Percentiles rank a stretch among this genome's conserved stretches.
These are phyloP conservation scores for Tringa solitaria DNA, from an alignment of 2,113 vertebrate species.

Conservation along the genomic window DNA sequence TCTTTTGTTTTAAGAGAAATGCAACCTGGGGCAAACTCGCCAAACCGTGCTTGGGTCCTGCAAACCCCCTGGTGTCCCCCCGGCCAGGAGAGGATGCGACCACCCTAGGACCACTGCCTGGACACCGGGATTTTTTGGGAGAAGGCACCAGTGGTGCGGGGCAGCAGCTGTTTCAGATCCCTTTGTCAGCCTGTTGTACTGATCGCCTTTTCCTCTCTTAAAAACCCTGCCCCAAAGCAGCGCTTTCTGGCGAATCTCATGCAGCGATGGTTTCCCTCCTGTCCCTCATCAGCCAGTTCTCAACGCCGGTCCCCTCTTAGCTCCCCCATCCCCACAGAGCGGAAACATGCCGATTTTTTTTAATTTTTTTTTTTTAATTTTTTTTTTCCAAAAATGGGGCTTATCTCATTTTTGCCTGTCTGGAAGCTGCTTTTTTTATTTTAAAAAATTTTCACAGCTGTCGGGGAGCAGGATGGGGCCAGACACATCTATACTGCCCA, in stretches of 20 bases:
- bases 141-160: rapidly evolving
- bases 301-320: rapidly evolving
- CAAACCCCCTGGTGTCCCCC: background rate
- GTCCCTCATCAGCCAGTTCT: background rate
- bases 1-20: constrained; percentile 14
- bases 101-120: rapidly evolving
- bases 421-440: background rate
- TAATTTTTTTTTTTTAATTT: too few relatives aligned
- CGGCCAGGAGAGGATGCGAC: rapidly evolving
- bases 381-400: background rate
- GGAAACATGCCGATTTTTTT: background rate
- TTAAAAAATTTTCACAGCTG: rapidly evolving
- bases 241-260: background rate
- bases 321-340: background rate
- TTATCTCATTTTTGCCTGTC: background rate
- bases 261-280: background rate
- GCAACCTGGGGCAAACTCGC: background rate
- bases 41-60: background rate
- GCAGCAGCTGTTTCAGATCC: background rate
- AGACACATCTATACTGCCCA: rapidly evolving
- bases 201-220: background rate
- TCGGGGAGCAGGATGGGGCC: rapidly evolving
- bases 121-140: background rate
- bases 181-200: background rate
- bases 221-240: background rate